Evolutionary conservation across 2,113 vertebrate genomes (phyloP).

Genomic region (Dromaius novaehollandiae): DNA sequence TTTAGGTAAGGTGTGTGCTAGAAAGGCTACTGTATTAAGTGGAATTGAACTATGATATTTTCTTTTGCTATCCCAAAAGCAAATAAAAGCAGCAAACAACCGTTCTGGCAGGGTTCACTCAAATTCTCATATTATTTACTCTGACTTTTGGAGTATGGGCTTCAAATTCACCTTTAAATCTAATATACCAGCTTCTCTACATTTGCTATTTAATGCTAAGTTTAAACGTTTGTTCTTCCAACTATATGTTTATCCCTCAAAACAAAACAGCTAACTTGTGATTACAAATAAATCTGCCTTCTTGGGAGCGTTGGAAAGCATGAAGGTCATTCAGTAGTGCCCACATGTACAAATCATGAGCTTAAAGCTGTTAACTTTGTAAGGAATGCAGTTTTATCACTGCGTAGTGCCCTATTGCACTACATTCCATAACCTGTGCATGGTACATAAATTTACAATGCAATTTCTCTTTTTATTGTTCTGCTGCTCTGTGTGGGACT

Average conservation of each 20-base stretch:
- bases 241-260: not conserved
- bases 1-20: not conserved
- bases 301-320: not conserved
- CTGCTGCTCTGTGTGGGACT: not conserved
- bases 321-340: conserved; percentile 39
- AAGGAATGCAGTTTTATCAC: conserved; percentile 28
- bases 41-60: not conserved
- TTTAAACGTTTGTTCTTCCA: conserved; percentile 17
- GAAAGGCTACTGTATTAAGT: not conserved
- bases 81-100: not conserved
- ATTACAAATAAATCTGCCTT: conserved; percentile 30
- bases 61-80: not conserved
- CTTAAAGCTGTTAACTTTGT: conserved; percentile 19
- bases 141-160: not conserved
- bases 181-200: not conserved
- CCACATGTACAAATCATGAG: conserved; percentile 36
- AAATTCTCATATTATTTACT: not conserved
- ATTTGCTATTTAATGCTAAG: not conserved
- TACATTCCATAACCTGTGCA: conserved; percentile 42
- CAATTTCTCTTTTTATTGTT: conserved; percentile 49
- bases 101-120: not conserved
- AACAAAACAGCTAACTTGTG: not conserved
- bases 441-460: conserved; percentile 49
- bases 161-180: not conserved
- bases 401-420: conserved; percentile 41